phyloP scores from a whole-genome alignment of 2,113 vertebrate genomes.

The Microcebus griseorufus region DNA sequence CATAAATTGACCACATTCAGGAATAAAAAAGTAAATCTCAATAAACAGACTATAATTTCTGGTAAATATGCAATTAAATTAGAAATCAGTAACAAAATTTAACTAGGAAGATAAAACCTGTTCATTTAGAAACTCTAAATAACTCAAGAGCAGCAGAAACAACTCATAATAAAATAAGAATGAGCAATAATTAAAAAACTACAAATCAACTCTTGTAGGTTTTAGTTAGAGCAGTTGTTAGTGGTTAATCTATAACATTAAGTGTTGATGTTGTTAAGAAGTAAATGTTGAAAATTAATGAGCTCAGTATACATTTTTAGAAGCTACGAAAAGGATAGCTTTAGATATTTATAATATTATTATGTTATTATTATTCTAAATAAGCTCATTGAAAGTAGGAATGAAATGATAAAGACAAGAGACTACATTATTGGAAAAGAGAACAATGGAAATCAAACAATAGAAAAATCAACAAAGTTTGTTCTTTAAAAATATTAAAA shows the following conservation, averaged over 20 bases:
- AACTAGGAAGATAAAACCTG: neutral
- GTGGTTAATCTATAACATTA: neutral
- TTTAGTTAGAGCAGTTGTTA: constrained; percentile 41
- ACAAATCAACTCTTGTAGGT: neutral
- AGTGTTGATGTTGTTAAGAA: constrained; percentile 16
- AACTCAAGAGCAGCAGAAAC: neutral
- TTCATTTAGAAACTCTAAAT: constrained; percentile 30
- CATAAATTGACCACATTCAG: neutral
- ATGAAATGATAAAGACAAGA: neutral
- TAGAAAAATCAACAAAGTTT: neutral
- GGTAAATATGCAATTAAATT: constrained; percentile 22
- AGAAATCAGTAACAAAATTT: constrained; percentile 38
- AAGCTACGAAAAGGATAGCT: neutral
- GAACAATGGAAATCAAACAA: neutral
- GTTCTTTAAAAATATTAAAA: constrained; percentile 25
- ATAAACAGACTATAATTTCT: neutral
- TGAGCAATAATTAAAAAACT: neutral
- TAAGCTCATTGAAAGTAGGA: neutral
- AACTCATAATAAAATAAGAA: constrained; percentile 47
- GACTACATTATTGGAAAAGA: neutral
- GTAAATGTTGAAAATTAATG: constrained; percentile 37
- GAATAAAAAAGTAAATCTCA: constrained; percentile 7
- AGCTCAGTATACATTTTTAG: neutral
- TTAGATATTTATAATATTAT: neutral
- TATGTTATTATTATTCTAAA: neutral